Percentiles rank a stretch among this genome's conserved stretches.
Conservation (phyloP, 2,888 invertebrate genomes). For the Stratiomys singularior region DNA sequence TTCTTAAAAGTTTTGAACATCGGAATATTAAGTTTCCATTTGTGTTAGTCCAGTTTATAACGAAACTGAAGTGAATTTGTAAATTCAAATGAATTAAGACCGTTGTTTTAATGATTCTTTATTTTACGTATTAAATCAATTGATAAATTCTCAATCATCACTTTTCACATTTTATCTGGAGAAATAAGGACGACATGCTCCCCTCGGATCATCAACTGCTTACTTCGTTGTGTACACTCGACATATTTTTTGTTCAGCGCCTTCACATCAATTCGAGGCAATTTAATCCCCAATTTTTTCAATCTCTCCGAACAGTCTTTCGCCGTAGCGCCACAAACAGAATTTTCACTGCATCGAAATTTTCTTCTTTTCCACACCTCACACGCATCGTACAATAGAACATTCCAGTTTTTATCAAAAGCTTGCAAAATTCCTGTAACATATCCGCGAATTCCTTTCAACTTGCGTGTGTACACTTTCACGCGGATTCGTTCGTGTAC, state of each 20-base stretch:
- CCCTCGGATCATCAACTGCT: slow-evolving; percentile 78
- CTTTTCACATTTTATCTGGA: not conserved
- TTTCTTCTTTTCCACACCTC: slow-evolving; percentile 80
- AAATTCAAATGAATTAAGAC: no score
- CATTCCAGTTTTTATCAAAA: slow-evolving; percentile 95
- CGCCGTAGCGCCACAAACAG: slow-evolving; percentile 54
- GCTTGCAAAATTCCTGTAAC: slow-evolving; percentile 82
- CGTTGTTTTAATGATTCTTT: no score
- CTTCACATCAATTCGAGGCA: slow-evolving; percentile 70
- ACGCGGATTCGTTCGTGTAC: slow-evolving; percentile 54
- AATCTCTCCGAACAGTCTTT: slow-evolving; percentile 65
- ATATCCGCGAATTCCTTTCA: slow-evolving; percentile 77
- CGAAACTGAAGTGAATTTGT: no score
- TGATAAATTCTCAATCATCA: not conserved
- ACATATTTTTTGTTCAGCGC: slow-evolving; percentile 72
- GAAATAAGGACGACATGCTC: slow-evolving; percentile 77
- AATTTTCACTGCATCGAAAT: slow-evolving; percentile 60
- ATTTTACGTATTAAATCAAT: not conserved
- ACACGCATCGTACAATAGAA: slow-evolving; percentile 83
- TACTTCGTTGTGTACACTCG: slow-evolving; percentile 74
- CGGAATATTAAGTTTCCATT: no score
- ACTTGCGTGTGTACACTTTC: slow-evolving; percentile 73
- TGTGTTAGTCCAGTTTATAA: no score
- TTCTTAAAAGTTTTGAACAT: no score
- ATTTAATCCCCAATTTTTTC: slow-evolving; percentile 65